phyloP scores from a whole-genome alignment of 2,113 vertebrate species.

The Bubalus kerabau region DNA sequence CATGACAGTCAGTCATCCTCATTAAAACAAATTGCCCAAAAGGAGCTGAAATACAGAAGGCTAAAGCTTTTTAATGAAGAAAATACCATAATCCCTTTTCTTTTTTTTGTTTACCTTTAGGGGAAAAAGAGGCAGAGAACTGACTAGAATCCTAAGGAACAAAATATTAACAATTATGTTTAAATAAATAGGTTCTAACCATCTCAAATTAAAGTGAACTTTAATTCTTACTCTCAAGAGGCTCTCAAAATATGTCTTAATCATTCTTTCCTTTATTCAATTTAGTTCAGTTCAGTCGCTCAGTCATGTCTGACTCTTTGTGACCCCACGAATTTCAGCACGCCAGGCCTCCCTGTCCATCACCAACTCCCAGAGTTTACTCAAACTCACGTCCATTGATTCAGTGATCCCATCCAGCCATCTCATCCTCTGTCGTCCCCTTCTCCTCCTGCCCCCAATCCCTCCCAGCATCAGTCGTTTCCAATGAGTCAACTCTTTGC shows the following conservation, averaged over 20 bases:
- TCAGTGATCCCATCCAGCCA: too few species aligned
- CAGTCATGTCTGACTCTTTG: too few species aligned
- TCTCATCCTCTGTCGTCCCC: too few species aligned
- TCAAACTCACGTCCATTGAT: too few species aligned
- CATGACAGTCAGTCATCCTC: neutral
- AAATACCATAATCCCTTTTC: neutral
- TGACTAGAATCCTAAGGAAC: conserved; percentile 1
- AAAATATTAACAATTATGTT: conserved; percentile 6
- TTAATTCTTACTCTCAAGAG: conserved; percentile 27
- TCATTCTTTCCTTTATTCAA: neutral
- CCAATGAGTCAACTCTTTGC: too few species aligned
- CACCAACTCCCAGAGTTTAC: too few species aligned
- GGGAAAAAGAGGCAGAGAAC: neutral
- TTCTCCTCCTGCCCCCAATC: too few species aligned
- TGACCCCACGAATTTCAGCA: too few species aligned
- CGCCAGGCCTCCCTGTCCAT: too few species aligned
- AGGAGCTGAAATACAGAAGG: neutral
- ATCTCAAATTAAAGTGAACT: conserved; percentile 17
- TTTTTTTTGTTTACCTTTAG: neutral
- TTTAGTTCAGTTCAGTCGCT: neutral
- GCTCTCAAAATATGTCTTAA: neutral
- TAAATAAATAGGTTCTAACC: neutral
- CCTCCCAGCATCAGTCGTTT: too few species aligned
- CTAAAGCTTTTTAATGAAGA: conserved; percentile 6
- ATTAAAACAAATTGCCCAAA: conserved; percentile 16